Evolutionary conservation across 2,113 vertebrate genomes (phyloP).

Genomic region (Elachura formosa): DNA sequence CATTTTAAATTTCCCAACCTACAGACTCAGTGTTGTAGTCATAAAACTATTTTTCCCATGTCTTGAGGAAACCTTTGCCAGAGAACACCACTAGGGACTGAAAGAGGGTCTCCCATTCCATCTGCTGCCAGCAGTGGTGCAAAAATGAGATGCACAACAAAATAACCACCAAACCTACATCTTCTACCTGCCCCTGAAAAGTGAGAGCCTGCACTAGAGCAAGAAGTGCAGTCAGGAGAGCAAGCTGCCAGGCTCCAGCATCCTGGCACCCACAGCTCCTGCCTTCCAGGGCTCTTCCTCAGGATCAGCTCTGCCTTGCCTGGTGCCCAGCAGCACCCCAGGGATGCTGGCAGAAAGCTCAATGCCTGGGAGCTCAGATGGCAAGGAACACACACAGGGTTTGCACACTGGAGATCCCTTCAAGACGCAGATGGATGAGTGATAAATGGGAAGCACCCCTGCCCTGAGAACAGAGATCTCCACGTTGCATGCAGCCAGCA

Average conservation of each 20-base stretch:
- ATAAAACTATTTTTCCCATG: neutral
- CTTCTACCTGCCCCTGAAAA: neutral
- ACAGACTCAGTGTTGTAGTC: neutral
- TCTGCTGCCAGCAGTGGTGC: neutral
- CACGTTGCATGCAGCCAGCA: rapidly evolving
- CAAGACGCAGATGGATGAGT: rapidly evolving
- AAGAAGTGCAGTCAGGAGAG: neutral
- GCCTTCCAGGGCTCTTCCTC: neutral
- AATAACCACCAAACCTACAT: neutral
- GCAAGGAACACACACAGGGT: neutral
- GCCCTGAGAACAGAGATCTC: neutral
- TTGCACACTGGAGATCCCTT: neutral
- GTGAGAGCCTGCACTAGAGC: neutral
- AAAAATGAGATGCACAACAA: neutral
- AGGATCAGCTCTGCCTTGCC: neutral
- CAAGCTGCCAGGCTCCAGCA: rapidly evolving
- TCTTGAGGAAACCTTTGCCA: neutral
- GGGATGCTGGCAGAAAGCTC: neutral
- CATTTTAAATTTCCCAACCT: neutral
- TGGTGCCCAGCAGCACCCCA: rapidly evolving
- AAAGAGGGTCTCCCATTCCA: neutral
- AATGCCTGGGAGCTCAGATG: neutral
- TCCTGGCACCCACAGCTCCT: neutral
- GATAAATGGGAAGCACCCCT: neutral
- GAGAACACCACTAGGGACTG: neutral